Base-by-base conservation (phyloP, 2,888 invertebrate genomes). In the Lasioglossum lativentre region DNA sequence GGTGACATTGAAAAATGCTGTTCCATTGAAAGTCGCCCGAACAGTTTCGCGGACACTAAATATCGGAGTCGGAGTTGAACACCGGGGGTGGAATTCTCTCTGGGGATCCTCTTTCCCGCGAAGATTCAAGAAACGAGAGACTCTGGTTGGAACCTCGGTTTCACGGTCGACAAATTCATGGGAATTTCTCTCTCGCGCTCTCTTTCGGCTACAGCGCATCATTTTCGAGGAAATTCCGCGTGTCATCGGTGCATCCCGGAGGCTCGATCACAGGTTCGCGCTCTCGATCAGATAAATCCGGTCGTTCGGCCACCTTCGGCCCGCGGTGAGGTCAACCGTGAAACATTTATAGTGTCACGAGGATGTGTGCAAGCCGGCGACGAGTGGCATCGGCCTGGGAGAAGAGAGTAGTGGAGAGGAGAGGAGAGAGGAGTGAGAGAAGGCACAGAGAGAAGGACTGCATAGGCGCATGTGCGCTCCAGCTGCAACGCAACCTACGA, bases 381-480 rank as follows among this genome's bases (percentile, higher is more conserved):
- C 47, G 73, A 77, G 82, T 71, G 77, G 79, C 73, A 79, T 81
- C 75, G 86, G 76, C 76, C 63, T 27, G 16, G 4, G 27, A 5
- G 14, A 16, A 30, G 30, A 30, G 30, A 27, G 27, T 76, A 38
- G 63, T 19, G 16, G 30, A 23, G 66, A 8, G 19, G 1, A 19
- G 34, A 8, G 19, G 1, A 19, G 34, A 6, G 30, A 30, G 34
- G 73, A 42, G 78, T 6, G 66, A 40, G 30, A 34, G 34, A 23
- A 34, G 34, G 30, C 19, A 66, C 59, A 52, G 63, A 63, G 27
- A 16, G 63, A 63, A 59, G 40, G 5, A 23, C 30, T 47, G 75
- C 63, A 74, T 47, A 34, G 83, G 91, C 93, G 93, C 93, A 93
- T 94, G 93, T 93, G 93, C 92, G 86, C 85, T 88, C 90, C 92